These are phyloP conservation scores for Meda fulgida DNA, from an alignment of 2,797 vertebrate species.

Conservation along the genomic window DNA sequence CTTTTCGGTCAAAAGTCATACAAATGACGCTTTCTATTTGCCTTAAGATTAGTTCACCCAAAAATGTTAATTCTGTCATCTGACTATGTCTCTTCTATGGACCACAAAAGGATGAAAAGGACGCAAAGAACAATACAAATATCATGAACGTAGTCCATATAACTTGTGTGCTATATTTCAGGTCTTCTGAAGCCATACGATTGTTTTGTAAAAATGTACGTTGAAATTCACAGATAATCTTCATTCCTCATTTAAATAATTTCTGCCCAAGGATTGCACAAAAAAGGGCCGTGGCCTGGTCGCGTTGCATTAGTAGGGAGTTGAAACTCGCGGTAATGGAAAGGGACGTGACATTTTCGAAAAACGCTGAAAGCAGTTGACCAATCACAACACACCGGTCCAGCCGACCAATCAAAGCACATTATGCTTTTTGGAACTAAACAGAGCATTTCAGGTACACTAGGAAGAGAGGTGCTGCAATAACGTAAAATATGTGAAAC, in stretches of 20 bases:
- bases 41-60: slow-evolving; percentile 4
- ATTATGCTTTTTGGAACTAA: neutral
- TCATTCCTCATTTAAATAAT: neutral
- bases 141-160: neutral
- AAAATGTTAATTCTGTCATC: neutral
- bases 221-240: neutral
- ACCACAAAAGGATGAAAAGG: neutral
- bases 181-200: neutral
- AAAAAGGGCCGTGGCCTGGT: neutral
- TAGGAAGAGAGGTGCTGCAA: neutral
- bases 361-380: neutral
- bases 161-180: neutral
- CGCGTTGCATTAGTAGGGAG: neutral
- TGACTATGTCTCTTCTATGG: neutral
- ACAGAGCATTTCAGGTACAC: neutral
- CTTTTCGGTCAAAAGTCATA: slow-evolving; percentile 21
- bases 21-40: neutral
- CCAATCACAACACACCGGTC: neutral
- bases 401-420: neutral
- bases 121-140: neutral
- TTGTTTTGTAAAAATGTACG: neutral
- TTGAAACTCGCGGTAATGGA: neutral
- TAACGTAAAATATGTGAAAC: neutral
- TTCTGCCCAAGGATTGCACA: neutral
- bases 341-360: neutral